phyloP scores from a whole-genome alignment of 2,797 vertebrate genomes.

The Anolis apletophallus region DNA sequence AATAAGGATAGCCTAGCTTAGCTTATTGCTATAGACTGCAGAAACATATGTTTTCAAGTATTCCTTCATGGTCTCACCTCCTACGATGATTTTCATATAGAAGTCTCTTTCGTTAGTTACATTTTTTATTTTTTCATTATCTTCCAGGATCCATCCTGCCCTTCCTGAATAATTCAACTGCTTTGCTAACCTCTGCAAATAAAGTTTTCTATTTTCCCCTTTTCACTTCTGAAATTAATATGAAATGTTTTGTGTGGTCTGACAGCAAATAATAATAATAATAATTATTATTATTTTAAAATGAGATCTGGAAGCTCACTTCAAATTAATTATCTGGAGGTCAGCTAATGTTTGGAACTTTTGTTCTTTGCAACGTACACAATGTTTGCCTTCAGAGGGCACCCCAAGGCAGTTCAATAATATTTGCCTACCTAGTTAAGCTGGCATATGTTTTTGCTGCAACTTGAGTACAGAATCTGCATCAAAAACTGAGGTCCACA shows the following conservation, averaged over 20 bases:
- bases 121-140: constrained; percentile 4
- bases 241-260: constrained; percentile 10
- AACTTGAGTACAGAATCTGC: constrained; percentile 63
- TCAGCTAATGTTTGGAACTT: not conserved
- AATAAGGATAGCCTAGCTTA: constrained; percentile 11
- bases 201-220: not conserved
- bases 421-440: constrained; percentile 18
- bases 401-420: constrained; percentile 67
- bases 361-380: constrained; percentile 42
- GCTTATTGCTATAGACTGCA: constrained; percentile 2
- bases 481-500: constrained; percentile 59
- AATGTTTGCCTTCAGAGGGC: constrained; percentile 77
- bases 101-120: fast-evolving
- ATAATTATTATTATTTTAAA: not conserved
- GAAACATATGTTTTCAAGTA: constrained; percentile 31
- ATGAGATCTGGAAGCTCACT: not conserved
- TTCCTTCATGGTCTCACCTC: constrained; percentile 20
- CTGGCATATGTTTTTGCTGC: constrained; percentile 44
- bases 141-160: fast-evolving
- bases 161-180: not conserved
- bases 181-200: constrained; percentile 1
- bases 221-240: not conserved
- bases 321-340: not conserved
- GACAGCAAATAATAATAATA: not conserved
- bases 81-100: constrained; percentile 17